These are phyloP conservation scores for Aphidius colemani DNA, from an alignment of 2,888 invertebrate genomes.

Conservation along the genomic window DNA sequence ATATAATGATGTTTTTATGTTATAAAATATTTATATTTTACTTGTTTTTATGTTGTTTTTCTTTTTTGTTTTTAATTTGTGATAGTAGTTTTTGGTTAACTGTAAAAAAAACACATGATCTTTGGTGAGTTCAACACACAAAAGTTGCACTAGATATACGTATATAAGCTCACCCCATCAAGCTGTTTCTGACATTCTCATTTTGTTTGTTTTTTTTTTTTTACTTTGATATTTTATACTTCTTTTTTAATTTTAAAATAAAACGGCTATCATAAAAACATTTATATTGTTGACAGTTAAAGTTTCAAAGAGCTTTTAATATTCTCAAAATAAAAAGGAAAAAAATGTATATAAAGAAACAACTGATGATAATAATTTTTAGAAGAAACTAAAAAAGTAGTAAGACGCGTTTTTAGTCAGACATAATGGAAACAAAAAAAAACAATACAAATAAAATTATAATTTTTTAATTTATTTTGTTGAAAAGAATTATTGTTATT, in stretches of 20 bases:
- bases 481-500: too few species aligned
- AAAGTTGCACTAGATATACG: slow-evolving; percentile 6
- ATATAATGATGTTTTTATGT: neutral
- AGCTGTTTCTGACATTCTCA: neutral
- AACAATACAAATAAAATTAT: neutral
- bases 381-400: neutral
- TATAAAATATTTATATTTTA: neutral
- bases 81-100: neutral
- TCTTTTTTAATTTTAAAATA: neutral
- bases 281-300: slow-evolving; percentile 13
- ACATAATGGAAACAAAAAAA: neutral
- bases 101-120: neutral
- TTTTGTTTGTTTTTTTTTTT: neutral
- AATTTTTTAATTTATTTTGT: too few species aligned
- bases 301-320: neutral
- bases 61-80: neutral
- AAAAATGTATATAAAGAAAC: neutral
- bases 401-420: neutral
- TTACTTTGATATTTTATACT: neutral
- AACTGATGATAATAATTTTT: neutral
- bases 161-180: slow-evolving; percentile 2
- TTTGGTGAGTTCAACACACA: slow-evolving; percentile 26
- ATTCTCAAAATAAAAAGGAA: too few species aligned
- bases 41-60: too few species aligned
- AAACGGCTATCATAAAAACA: neutral